A percentile compares a stretch with the other conserved stretches of the same genome.
phyloP scores from a whole-genome alignment of 2,888 invertebrate genomes.

The Punctoribates punctum region DNA sequence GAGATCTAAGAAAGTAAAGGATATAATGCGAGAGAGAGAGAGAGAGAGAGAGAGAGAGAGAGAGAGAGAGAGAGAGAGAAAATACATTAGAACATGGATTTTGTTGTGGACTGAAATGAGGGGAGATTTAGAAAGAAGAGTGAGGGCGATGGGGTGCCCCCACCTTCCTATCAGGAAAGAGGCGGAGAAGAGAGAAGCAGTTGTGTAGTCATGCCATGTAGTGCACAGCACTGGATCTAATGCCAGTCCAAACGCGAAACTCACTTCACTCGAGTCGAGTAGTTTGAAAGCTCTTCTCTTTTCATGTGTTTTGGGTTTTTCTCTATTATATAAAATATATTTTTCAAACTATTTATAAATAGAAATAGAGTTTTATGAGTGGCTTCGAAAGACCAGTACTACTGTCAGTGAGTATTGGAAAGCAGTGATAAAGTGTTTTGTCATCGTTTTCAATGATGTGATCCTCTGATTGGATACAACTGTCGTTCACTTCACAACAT shows the following conservation, averaged over 20 bases:
- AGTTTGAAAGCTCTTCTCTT: not conserved
- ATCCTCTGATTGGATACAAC: constrained; percentile 11
- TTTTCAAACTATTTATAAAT: not conserved
- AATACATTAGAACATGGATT: constrained; percentile 10
- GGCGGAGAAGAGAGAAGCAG: constrained; percentile 2
- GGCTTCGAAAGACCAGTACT: not conserved
- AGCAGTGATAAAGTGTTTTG: constrained; percentile 21
- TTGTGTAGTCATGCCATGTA: constrained; percentile 15
- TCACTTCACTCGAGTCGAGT: not conserved
- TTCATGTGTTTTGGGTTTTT: not conserved
- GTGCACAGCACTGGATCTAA: not conserved
- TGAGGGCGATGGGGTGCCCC: constrained; percentile 16
- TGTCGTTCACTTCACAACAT: not conserved
- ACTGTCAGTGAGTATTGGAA: not conserved
- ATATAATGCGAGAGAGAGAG: not conserved
- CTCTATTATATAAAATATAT: not conserved
- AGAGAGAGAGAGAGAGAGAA: not conserved
- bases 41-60: constrained; percentile 8
- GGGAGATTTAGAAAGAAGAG: not conserved
- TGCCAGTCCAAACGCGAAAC: constrained; percentile 1
- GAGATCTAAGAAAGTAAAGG: not conserved
- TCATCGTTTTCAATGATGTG: not conserved
- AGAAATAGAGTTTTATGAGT: not conserved
- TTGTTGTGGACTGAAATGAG: not conserved
- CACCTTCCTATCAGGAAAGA: constrained; percentile 35